A percentile compares a stretch with the other conserved stretches of the same genome.
Conservation (phyloP, 2,113 vertebrate species). For the Gopherus evgoodei region DNA sequence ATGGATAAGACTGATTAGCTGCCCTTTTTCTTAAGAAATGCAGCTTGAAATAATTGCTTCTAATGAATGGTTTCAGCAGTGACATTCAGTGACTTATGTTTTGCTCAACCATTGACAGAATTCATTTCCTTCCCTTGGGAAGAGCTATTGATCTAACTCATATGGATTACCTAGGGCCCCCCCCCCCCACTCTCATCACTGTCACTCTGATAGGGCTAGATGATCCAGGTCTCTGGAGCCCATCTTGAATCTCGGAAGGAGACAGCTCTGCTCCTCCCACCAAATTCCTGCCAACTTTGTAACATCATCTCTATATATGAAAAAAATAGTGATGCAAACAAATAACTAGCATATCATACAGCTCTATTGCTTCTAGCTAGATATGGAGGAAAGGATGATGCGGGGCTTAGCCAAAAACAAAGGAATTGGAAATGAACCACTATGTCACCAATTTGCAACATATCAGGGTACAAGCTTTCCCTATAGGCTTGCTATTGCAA, state of each 20-base stretch:
- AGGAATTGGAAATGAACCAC: not conserved
- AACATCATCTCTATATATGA: not conserved
- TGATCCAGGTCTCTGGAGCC: rapidly evolving
- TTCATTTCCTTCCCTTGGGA: not conserved
- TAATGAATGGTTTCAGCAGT: not conserved
- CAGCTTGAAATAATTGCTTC: conserved; percentile 56
- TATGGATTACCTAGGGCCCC: not conserved
- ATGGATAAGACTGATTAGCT: conserved; percentile 46
- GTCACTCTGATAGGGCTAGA: not conserved
- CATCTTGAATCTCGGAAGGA: not conserved
- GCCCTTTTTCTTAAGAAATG: conserved; percentile 40
- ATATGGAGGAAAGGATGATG: not conserved
- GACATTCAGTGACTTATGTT: not conserved
- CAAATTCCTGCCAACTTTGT: not conserved
- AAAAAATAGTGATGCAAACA: not conserved
- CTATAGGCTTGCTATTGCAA: not conserved
- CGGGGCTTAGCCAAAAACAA: not conserved
- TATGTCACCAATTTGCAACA: rapidly evolving
- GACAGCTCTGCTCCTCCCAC: not conserved
- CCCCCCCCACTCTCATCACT: not conserved
- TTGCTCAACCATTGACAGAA: not conserved
- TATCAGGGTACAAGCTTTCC: not conserved
- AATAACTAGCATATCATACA: not conserved
- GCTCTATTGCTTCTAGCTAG: not conserved
- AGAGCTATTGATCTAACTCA: not conserved